Percentiles rank a stretch among this genome's conserved stretches.
These are phyloP conservation scores for Loxodonta africana DNA, from an alignment of 2,113 vertebrate genomes.

Conservation along the genomic window DNA sequence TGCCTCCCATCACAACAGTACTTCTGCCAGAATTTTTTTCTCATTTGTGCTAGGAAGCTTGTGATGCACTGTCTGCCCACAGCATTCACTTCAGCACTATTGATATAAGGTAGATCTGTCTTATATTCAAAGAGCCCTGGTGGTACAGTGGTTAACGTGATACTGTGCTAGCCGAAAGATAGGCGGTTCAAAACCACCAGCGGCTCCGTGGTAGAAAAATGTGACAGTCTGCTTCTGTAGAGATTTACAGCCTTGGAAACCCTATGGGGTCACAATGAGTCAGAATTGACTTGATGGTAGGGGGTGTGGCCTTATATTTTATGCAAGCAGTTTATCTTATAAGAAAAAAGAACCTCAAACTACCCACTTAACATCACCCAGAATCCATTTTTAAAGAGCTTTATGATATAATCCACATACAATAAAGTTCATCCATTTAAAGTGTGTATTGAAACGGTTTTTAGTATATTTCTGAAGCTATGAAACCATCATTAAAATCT, in stretches of 20 bases:
- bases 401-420: not conserved
- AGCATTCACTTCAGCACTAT: not conserved
- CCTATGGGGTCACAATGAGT: not conserved
- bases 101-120: not conserved
- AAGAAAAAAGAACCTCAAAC: not conserved
- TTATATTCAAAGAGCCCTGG: not conserved
- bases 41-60: not conserved
- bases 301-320: not conserved
- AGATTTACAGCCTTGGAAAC: not conserved
- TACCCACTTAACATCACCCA: not conserved
- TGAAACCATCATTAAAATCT: not conserved
- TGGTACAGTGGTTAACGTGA: not conserved
- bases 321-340: not conserved
- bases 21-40: not conserved
- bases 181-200: not conserved
- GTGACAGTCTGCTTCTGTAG: not conserved
- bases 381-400: not conserved
- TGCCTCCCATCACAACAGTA: not conserved
- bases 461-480: not conserved
- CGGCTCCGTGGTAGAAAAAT: not conserved
- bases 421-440: constrained; percentile 1
- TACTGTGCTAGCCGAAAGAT: not conserved
- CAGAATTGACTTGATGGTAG: not conserved
- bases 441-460: not conserved
- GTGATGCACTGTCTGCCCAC: not conserved